Conservation (phyloP, 2,888 invertebrate species). For the Cacoxenus indagator region DNA sequence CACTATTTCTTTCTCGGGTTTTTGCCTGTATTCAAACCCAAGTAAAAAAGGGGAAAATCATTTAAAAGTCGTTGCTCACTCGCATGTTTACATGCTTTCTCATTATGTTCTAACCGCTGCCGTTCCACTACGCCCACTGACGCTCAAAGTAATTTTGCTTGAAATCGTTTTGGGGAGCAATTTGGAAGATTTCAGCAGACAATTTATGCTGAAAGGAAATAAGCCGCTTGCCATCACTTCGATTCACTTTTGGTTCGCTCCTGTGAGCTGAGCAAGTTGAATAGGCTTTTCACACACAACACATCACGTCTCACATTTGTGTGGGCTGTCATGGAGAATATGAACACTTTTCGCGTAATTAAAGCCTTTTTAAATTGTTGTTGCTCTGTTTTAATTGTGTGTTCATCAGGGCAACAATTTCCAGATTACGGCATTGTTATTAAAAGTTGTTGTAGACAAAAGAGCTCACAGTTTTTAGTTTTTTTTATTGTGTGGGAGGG, state of each 20-base stretch:
- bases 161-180: slow-evolving; percentile 56
- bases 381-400: too few species aligned
- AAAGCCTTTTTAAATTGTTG: neutral
- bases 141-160: slow-evolving; percentile 43
- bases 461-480: too few species aligned
- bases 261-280: neutral
- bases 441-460: too few species aligned
- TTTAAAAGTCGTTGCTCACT: neutral
- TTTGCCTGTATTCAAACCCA: neutral
- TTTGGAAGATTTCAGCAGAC: slow-evolving; percentile 52
- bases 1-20: neutral
- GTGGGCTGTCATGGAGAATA: neutral
- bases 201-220: slow-evolving; percentile 44
- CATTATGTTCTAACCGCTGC: slow-evolving; percentile 24
- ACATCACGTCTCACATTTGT: neutral
- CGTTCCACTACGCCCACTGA: too few species aligned
- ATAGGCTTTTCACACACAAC: neutral
- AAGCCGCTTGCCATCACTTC: neutral
- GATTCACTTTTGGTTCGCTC: neutral
- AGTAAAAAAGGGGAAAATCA: neutral
- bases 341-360: neutral
- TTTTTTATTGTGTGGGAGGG: too few species aligned
- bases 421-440: too few species aligned
- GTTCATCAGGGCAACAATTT: too few species aligned
- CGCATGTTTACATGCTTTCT: neutral